Evolutionary conservation across 2,797 vertebrate species (phyloP).

Genomic region (Delichon dasypus): DNA sequence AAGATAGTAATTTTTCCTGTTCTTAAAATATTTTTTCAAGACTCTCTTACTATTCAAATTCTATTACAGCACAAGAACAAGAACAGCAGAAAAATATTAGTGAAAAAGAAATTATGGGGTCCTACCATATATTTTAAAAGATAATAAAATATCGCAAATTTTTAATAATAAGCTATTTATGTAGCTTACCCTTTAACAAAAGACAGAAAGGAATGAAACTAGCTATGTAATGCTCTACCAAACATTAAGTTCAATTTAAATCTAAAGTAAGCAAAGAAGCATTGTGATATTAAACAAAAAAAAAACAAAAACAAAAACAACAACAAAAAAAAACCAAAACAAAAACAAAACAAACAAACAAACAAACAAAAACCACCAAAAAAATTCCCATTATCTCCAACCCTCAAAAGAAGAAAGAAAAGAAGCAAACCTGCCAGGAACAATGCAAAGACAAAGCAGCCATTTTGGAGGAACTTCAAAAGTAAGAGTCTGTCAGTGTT

Average conservation of each 20-base stretch:
- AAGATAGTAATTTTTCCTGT: background rate
- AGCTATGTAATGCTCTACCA: background rate
- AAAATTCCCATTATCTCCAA: background rate
- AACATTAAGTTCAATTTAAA: background rate
- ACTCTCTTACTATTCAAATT: background rate
- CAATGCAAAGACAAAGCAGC: background rate
- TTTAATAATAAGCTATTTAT: background rate
- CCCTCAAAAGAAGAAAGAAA: background rate
- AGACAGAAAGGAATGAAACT: background rate
- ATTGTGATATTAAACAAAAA: background rate
- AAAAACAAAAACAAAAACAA: too few relatives aligned
- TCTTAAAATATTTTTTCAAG: background rate
- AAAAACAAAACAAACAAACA: background rate
- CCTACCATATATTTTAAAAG: background rate
- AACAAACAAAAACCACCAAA: too few relatives aligned
- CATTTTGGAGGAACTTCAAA: background rate
- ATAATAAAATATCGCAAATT: background rate
- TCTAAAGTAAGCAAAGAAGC: background rate
- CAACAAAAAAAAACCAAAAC: background rate
- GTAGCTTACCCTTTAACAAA: background rate
- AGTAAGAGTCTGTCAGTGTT: background rate
- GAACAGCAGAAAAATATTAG: background rate
- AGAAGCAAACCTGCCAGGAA: background rate
- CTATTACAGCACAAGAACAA: background rate
- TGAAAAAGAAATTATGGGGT: background rate